Conservation (phyloP, 2,888 invertebrate species). For the Rambutsinella grinnellia region DNA sequence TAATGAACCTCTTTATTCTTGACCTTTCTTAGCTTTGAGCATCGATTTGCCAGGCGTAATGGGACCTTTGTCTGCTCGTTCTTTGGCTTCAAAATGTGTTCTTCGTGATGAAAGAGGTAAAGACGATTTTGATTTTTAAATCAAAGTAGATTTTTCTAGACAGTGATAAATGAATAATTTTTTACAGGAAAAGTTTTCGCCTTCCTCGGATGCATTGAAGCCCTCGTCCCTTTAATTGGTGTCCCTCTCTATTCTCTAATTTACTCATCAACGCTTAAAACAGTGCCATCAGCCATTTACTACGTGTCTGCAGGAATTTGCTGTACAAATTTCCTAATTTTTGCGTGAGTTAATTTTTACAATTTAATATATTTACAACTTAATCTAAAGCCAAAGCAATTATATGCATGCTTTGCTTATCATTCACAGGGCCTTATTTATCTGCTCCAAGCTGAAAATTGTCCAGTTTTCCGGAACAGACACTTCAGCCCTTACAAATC, state of each 20-base stretch:
- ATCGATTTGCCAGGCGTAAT: constrained; percentile 65
- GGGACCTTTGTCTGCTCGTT: constrained; percentile 63
- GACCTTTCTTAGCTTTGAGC: constrained; percentile 58
- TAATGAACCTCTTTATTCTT: too few species aligned
- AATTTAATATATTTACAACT: background rate
- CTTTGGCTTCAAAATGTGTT: constrained; percentile 65
- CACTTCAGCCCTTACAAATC: constrained; percentile 55
- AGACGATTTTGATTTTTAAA: background rate
- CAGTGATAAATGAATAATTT: too few species aligned
- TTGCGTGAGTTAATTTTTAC: constrained; percentile 51
- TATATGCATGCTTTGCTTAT: too few species aligned
- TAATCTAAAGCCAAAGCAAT: background rate
- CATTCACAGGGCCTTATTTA: constrained; percentile 53
- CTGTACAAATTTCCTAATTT: constrained; percentile 58
- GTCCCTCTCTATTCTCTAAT: constrained; percentile 64
- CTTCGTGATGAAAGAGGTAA: constrained; percentile 65
- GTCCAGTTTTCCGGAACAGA: constrained; percentile 62
- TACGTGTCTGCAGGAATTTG: constrained; percentile 61
- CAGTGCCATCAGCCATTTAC: constrained; percentile 61
- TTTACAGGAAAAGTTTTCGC: constrained; percentile 64
- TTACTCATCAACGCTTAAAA: constrained; percentile 59
- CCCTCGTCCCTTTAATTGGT: constrained; percentile 64
- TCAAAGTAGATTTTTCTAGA: too few species aligned
- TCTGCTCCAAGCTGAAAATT: constrained; percentile 59
- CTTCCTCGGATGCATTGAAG: constrained; percentile 66